These are phyloP conservation scores for Lutjanus argentimaculatus DNA, from an alignment of 2,797 vertebrate genomes.

Conservation along the genomic window DNA sequence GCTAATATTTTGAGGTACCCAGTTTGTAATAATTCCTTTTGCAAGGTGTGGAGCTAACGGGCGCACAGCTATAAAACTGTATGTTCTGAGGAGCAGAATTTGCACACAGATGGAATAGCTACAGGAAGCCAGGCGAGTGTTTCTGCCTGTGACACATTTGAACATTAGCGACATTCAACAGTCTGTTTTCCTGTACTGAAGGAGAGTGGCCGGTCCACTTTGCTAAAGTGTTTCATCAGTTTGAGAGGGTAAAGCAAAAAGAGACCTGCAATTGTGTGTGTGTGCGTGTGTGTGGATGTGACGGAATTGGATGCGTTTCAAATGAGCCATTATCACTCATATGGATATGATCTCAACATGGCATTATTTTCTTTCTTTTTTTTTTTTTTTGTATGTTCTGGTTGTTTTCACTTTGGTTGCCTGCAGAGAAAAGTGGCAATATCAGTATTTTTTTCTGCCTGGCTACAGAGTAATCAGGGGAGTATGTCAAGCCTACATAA, in stretches of 20 bases:
- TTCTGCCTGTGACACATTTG: conserved; percentile 46
- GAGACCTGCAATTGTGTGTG: not conserved
- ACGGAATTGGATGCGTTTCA: not conserved
- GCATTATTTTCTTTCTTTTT: conserved; percentile 8
- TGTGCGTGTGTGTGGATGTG: not conserved
- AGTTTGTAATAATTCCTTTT: not conserved
- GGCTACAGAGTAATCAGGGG: not conserved
- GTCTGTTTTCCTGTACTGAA: conserved; percentile 13
- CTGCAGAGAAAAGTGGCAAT: not conserved
- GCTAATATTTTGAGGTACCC: conserved; percentile 8
- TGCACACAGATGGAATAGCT: conserved; percentile 43
- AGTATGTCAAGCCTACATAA: not conserved
- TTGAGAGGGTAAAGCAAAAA: not conserved
- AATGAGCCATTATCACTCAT: not conserved
- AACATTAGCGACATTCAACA: conserved; percentile 50
- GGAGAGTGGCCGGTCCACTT: conserved; percentile 22
- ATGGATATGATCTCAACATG: not conserved
- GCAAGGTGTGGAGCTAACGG: conserved; percentile 18
- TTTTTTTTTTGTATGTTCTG: conserved; percentile 1
- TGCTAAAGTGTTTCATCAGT: conserved; percentile 23
- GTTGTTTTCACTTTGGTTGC: not conserved
- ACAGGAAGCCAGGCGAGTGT: conserved; percentile 39
- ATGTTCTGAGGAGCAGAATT: conserved; percentile 1
- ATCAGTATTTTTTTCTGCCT: not conserved
- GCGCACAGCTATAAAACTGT: conserved; percentile 3